These are phyloP conservation scores for Bedellia somnulentella DNA, from an alignment of 2,888 invertebrate species.

Conservation along the genomic window DNA sequence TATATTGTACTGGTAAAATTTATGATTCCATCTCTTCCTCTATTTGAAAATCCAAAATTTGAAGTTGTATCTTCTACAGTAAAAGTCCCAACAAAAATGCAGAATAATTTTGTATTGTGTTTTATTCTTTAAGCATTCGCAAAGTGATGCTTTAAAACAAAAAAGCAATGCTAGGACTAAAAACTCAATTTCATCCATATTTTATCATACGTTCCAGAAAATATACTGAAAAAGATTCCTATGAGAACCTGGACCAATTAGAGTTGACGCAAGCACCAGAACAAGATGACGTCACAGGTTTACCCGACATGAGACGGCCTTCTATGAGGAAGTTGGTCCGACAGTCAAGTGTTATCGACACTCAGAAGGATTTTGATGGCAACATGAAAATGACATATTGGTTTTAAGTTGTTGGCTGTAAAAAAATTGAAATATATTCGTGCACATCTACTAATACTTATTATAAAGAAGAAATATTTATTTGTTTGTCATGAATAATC, in stretches of 20 bases:
- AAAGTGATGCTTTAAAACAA: too few relatives aligned
- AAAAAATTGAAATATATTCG: too few relatives aligned
- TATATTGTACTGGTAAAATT: too few relatives aligned
- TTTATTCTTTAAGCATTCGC: neutral
- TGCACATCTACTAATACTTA: too few relatives aligned
- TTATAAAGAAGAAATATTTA: too few relatives aligned
- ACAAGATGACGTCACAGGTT: slow-evolving; percentile 24
- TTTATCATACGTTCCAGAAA: neutral
- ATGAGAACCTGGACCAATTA: slow-evolving; percentile 72
- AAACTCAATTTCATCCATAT: neutral
- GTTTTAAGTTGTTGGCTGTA: slow-evolving; percentile 58
- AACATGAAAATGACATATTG: slow-evolving; percentile 85
- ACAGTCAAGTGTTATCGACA: slow-evolving; percentile 81
- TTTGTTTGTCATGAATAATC: too few relatives aligned
- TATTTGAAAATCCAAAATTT: too few relatives aligned
- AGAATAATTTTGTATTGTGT: too few relatives aligned
- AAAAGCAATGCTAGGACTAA: neutral
- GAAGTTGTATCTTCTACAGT: too few relatives aligned
- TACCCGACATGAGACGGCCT: slow-evolving; percentile 35
- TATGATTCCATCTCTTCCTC: too few relatives aligned
- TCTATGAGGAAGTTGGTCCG: slow-evolving; percentile 73
- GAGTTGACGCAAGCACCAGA: slow-evolving; percentile 38
- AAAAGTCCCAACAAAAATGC: too few relatives aligned
- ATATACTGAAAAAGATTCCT: slow-evolving; percentile 48
- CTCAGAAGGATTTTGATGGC: slow-evolving; percentile 77